phyloP scores from a whole-genome alignment of 2,113 vertebrate genomes.

The Anas platyrhynchos region DNA sequence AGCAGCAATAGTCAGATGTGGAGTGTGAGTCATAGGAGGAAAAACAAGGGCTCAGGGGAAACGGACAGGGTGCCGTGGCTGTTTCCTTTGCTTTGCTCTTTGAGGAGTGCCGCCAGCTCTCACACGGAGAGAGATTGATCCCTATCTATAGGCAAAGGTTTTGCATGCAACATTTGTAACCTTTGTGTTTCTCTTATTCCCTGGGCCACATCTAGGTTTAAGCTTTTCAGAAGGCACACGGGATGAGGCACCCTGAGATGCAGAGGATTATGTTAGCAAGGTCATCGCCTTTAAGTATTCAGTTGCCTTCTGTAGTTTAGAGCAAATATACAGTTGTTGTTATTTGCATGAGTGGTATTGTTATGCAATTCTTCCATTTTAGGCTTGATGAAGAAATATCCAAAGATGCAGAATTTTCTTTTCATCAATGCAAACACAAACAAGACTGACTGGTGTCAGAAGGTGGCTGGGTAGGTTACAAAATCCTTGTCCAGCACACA shows the following conservation, averaged over 20 bases:
- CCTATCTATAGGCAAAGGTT: not conserved
- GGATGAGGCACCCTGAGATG: not conserved
- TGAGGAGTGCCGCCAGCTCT: not conserved
- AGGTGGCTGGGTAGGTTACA: not conserved
- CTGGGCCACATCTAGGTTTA: not conserved
- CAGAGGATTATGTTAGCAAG: not conserved
- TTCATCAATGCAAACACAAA: not conserved
- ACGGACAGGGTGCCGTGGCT: not conserved
- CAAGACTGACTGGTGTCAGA: not conserved
- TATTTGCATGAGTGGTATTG: not conserved
- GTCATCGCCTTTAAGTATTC: not conserved
- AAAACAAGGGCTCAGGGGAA: not conserved
- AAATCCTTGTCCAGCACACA: not conserved
- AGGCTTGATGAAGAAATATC: not conserved
- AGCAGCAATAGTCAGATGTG: rapidly evolving
- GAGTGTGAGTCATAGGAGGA: not conserved
- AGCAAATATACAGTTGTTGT: not conserved
- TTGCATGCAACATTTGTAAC: not conserved
- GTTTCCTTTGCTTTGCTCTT: not conserved
- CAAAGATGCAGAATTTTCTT: not conserved
- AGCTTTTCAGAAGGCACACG: not conserved
- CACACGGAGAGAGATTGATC: too few relatives aligned
- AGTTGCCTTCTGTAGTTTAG: not conserved
- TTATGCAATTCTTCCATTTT: not conserved
- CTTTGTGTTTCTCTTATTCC: not conserved